Base-by-base conservation (phyloP, 1,140 invertebrate species). In the Dysdera silvatica region DNA sequence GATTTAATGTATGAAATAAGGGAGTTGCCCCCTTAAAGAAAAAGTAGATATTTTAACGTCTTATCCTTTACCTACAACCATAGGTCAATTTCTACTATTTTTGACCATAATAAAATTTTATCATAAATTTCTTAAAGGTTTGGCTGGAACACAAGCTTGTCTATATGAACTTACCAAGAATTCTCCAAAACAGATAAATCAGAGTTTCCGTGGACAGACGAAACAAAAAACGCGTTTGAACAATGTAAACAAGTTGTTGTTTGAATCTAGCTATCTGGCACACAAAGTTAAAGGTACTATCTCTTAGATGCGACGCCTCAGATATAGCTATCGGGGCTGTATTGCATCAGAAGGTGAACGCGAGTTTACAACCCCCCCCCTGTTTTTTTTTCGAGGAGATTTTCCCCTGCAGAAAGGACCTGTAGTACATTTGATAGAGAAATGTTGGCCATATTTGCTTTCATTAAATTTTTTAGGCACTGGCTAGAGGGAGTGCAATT, bases 101-200 rank as follows among this genome's bases (percentile, higher is more conserved):
- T 24, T 75, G 8, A 76, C 74, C 1, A 49, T 76, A n/a, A 53
- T 78, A 3, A 77, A 76, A 53, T 76, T 73, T 68, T 79, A 78
- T 49, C 2, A 26, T n/a, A 10, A 37, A 2, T 55, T 58, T 23
- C 6, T 69, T 6, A 48, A 29, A 31, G 47, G 58, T 37, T 41
- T 20, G 37, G 59, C 54, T 47, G 20, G 35, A 6, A 23, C 24
- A 1, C 37, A 41, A 23, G 10, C n/a, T 10, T 16, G 14, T 2
- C 26, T 56, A 26, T 16, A 26, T 23, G 40, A 41, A 28, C 29
- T 56, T 4, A 18, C 31, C 4, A 49, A 49, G 23, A 14, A 32
- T 26, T 47, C 41, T 6, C 24, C 4, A 4, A 26, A 29, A 12
- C 33, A 58, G 28, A 47, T 12, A 31, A 18, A 49, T 32, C 16